Percentiles rank a stretch among this genome's conserved stretches.
Conservation (phyloP, 2,888 invertebrate species). For the Agrochola lychnidis region DNA sequence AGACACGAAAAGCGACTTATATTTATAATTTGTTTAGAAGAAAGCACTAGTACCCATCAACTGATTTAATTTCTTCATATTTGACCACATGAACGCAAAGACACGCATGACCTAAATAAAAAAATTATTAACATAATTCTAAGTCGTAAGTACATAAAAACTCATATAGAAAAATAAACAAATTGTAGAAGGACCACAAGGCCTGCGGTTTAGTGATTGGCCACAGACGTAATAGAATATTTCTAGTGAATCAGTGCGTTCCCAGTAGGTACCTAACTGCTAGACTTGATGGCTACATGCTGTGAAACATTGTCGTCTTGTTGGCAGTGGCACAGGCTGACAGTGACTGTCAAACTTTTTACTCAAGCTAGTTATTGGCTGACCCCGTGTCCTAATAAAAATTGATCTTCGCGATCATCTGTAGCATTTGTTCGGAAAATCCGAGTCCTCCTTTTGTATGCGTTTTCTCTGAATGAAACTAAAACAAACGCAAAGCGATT, state of each 20-base stretch:
- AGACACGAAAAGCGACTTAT: not conserved
- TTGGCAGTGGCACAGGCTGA: not conserved
- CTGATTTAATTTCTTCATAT: not conserved
- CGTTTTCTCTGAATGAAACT: not conserved
- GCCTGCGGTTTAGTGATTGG: slow-evolving; percentile 8
- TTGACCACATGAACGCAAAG: not conserved
- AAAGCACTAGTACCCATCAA: not conserved
- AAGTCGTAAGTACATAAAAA: not conserved
- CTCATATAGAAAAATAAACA: slow-evolving; percentile 13
- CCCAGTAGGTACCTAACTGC: slow-evolving; percentile 30
- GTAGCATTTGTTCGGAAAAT: not conserved
- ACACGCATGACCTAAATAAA: not conserved
- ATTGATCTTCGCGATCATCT: not conserved
- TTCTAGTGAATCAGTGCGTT: slow-evolving; percentile 39
- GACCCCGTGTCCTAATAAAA: not conserved
- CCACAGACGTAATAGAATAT: slow-evolving; percentile 39
- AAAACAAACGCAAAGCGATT: not conserved
- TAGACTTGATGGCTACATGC: slow-evolving; percentile 43
- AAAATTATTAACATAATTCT: slow-evolving; percentile 1
- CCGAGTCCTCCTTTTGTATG: not conserved
- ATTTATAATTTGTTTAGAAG: not conserved
- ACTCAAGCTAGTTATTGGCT: too few species aligned
- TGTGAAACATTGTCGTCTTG: not conserved
- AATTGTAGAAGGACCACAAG: slow-evolving; percentile 19
- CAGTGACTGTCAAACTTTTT: slow-evolving; percentile 21